Conservation (phyloP, 2,888 invertebrate genomes). For the Cosmia pyralina region DNA sequence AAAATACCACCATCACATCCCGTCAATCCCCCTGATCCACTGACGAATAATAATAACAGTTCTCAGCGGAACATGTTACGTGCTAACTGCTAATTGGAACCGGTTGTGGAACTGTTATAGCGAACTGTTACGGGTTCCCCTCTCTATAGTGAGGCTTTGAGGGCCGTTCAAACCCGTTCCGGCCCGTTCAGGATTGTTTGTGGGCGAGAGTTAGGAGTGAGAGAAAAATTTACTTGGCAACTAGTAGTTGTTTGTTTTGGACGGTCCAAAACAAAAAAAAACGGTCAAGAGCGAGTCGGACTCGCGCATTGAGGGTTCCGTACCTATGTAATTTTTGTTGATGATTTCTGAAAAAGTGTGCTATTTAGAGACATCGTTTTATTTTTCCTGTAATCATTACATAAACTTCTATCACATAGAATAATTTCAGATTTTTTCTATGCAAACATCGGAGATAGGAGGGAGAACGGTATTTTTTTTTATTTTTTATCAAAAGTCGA, state of each 20-base stretch:
- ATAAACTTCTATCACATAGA: no score
- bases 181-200: constrained; percentile 28
- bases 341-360: no score
- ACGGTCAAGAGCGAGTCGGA: no score
- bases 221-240: not conserved
- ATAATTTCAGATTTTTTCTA: no score
- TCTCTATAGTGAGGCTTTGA: constrained; percentile 33
- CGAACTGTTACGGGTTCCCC: constrained; percentile 34
- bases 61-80: constrained; percentile 51
- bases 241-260: not conserved
- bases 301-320: no score
- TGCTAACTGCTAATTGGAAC: constrained; percentile 69
- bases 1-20: not conserved
- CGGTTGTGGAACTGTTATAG: constrained; percentile 60
- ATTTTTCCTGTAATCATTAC: no score
- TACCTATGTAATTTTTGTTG: no score
- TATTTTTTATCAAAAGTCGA: no score
- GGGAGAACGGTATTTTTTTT: no score
- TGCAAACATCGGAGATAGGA: no score
- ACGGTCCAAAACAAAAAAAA: no score
- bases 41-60: constrained; percentile 44
- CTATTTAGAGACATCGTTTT: no score
- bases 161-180: constrained; percentile 24
- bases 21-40: constrained; percentile 23
- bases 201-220: not conserved